Conservation (phyloP, 2,113 vertebrate genomes). For the Cyanoramphus novaezelandiae region DNA sequence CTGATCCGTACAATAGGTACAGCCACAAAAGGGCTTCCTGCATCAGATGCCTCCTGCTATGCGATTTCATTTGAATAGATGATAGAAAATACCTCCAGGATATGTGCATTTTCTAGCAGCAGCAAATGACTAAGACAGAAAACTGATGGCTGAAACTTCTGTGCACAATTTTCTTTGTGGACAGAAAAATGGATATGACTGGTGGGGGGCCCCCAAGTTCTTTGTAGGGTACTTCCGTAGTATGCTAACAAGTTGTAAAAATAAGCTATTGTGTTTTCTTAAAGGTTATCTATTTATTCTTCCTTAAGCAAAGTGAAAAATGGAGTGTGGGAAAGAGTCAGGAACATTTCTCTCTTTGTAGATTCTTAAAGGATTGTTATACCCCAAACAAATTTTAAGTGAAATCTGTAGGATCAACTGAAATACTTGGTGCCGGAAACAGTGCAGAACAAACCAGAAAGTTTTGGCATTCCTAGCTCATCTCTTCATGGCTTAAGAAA, state of each 20-base stretch:
- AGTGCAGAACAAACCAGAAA: not conserved
- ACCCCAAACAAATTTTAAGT: not conserved
- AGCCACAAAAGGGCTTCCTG: not conserved
- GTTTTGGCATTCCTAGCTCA: not conserved
- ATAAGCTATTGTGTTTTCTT: not conserved
- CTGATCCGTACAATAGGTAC: not conserved
- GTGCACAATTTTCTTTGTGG: not conserved
- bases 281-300: not conserved
- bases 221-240: not conserved
- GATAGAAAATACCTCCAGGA: not conserved
- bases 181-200: not conserved
- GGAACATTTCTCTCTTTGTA: not conserved
- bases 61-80: not conserved
- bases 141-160: not conserved
- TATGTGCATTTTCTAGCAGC: not conserved
- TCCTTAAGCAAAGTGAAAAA: not conserved
- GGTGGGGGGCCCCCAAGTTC: not conserved
- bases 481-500: not conserved
- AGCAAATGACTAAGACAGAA: not conserved
- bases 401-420: not conserved
- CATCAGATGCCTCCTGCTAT: not conserved
- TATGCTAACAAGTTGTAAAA: not conserved
- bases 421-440: not conserved
- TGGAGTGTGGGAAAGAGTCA: not conserved
- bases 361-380: not conserved